Base-by-base conservation (phyloP, 2,888 invertebrate species). In the Chrysomela aeneicollis region DNA sequence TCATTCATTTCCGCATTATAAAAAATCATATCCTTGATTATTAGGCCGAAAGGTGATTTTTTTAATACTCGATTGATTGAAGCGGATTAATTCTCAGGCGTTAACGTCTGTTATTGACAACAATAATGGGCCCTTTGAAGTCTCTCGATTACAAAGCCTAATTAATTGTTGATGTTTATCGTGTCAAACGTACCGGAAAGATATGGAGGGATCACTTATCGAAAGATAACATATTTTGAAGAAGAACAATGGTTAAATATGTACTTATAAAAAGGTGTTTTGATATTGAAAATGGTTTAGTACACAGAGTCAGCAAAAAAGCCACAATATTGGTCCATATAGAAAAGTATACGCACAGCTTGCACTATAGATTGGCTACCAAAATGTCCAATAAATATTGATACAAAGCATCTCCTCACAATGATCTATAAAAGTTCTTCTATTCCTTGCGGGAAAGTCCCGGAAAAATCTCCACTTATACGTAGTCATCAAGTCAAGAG, bases 401-500 rank as follows among this genome's bases (percentile, higher is more conserved):
- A 42, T 42, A 12, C 42, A 15, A 8, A n/a, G 15, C 15, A 42
- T 42, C 42, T 15, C 42, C 42, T 8, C 42, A n/a, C 42, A 15
- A 42, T 15, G 42, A 42, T 42, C 42, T 15, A 42, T 42, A n/a
- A 42, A 8, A 42, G 42, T 15, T 42, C 2, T 15, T 15, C 15
- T n/a, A 42, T 15, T 42, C 15, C 15, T 42, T 2, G 15, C n/a
- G 15, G n/a, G 15, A 15, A 42, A 42, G n/a, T 42, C 49, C 49
- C 15, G n/a, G 58, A 49, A 59, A 59, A 42, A 15, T 42, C 15
- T 12, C 42, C 42, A 42, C 15, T 42, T 42, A 26, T 26, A 42
- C 42, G 42, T 42, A 42, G n/a, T 12, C 42, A 42, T 42, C 42
- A 42, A 15, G 42, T n/a, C 42, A 12, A 42, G 42, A 62, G 65